phyloP scores from a whole-genome alignment of 2,888 invertebrate species.

The Cheilosia impressa region DNA sequence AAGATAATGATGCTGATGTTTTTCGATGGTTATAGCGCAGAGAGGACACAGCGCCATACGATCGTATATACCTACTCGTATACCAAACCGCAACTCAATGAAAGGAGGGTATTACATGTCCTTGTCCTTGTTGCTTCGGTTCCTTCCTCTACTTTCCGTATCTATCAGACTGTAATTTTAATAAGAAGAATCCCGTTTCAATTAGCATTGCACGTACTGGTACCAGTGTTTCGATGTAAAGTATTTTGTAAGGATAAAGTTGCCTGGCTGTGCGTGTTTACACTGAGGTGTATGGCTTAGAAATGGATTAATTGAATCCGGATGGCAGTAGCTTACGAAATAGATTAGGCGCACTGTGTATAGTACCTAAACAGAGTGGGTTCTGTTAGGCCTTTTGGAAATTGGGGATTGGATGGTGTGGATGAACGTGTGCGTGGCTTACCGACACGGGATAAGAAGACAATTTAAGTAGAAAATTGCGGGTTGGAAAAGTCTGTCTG shows the following conservation, averaged over 20 bases:
- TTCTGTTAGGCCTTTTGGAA: slow-evolving; percentile 16
- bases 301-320: slow-evolving; percentile 61
- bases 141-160: slow-evolving; percentile 42
- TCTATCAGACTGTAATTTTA: slow-evolving; percentile 68
- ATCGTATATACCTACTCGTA: neutral
- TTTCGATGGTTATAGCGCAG: slow-evolving; percentile 55
- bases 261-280: slow-evolving; percentile 44
- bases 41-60: slow-evolving; percentile 27
- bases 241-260: slow-evolving; percentile 29
- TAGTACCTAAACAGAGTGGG: slow-evolving; percentile 12
- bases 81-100: slow-evolving; percentile 28
- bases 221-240: slow-evolving; percentile 23
- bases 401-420: slow-evolving; percentile 1
- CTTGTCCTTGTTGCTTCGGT: slow-evolving; percentile 41
- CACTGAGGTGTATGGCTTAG: slow-evolving; percentile 38
- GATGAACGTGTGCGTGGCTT: slow-evolving; percentile 7
- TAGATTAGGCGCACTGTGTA: slow-evolving; percentile 30
- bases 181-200: slow-evolving; percentile 64
- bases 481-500: neutral
- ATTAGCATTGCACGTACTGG: slow-evolving; percentile 50
- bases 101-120: slow-evolving; percentile 39
- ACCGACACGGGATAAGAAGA: neutral
- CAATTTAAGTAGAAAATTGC: neutral
- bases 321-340: slow-evolving; percentile 45
- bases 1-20: slow-evolving; percentile 69